phyloP scores from a whole-genome alignment of 2,888 invertebrate species.

The Anarsia innoxiella region DNA sequence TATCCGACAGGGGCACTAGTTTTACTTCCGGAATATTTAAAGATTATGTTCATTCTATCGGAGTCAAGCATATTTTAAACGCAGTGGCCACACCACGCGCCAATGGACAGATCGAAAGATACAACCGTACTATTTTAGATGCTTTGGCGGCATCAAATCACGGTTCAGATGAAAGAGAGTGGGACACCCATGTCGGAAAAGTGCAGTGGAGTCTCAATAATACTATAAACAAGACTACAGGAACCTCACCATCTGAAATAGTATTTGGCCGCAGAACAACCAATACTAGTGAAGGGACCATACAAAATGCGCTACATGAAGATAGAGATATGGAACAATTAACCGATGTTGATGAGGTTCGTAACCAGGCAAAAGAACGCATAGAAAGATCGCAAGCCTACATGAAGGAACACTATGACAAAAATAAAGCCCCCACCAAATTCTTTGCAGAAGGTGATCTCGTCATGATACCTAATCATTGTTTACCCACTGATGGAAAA shows the following conservation, averaged over 20 bases:
- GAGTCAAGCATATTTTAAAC: conserved; percentile 17
- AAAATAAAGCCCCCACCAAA: too few relatives aligned
- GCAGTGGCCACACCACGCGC: conserved; percentile 18
- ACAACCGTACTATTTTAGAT: conserved; percentile 14
- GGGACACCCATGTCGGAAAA: not conserved
- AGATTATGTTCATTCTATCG: not conserved
- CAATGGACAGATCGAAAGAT: conserved; percentile 11
- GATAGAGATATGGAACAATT: not conserved
- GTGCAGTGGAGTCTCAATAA: conserved; percentile 2
- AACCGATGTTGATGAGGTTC: too few relatives aligned
- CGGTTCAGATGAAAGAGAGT: not conserved
- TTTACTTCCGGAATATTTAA: conserved; percentile 6
- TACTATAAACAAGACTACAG: conserved; percentile 7
- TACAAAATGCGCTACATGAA: too few relatives aligned
- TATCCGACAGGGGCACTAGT: conserved; percentile 12
- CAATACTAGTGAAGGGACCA: not conserved
- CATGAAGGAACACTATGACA: too few relatives aligned
- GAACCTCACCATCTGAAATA: conserved; percentile 8
- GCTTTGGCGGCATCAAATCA: not conserved
- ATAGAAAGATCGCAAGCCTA: too few relatives aligned
- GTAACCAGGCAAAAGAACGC: too few relatives aligned
- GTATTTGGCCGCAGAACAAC: not conserved
- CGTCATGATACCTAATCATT: too few relatives aligned
- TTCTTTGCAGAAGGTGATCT: too few relatives aligned
- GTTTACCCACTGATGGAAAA: too few relatives aligned